Evolutionary conservation across 2,888 invertebrate genomes (phyloP).

Genomic region (Magallana nippona): DNA sequence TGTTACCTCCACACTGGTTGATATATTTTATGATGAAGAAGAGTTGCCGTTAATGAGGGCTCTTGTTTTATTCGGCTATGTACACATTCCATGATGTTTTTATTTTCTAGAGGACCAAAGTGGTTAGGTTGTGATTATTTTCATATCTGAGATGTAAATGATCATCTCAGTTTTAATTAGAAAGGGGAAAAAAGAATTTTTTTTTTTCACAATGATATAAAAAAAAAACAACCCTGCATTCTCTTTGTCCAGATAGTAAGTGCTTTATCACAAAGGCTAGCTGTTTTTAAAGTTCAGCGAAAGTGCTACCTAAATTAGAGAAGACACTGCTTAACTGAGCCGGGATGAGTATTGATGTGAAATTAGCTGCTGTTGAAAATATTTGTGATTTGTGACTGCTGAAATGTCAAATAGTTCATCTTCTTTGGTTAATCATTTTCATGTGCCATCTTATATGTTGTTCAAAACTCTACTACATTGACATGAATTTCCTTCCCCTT

Average conservation of each 20-base stretch:
- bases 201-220: background rate
- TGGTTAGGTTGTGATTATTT: slow-evolving; percentile 1
- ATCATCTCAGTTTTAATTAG: no score
- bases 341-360: background rate
- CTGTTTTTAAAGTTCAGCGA: slow-evolving; percentile 9
- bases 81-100: background rate
- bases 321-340: slow-evolving; percentile 4
- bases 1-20: background rate
- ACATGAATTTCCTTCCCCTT: background rate
- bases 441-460: background rate
- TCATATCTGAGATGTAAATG: no score
- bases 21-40: background rate
- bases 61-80: background rate
- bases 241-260: slow-evolving; percentile 8
- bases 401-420: slow-evolving; percentile 16
- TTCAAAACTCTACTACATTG: background rate
- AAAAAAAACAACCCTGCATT: background rate
- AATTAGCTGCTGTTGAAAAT: background rate
- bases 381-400: slow-evolving; percentile 30
- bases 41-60: background rate
- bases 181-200: no score
- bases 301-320: background rate
- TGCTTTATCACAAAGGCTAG: slow-evolving; percentile 25
- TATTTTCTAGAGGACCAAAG: background rate
- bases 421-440: background rate